Percentiles rank a stretch among this genome's conserved stretches.
phyloP scores from a whole-genome alignment of 2,113 vertebrate genomes.

The Saguinus midas region DNA sequence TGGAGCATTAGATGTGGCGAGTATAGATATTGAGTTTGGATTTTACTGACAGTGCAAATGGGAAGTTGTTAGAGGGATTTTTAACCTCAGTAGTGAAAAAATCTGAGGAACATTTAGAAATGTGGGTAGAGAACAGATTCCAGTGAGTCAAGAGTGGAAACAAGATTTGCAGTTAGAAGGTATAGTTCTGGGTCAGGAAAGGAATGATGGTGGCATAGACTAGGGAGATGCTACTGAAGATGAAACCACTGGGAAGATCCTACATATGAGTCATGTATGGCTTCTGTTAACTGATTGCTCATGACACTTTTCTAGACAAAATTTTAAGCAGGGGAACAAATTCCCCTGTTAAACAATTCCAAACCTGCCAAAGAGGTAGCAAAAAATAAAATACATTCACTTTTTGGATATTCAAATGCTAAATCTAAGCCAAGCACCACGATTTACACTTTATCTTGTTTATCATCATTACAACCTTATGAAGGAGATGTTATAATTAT shows the following conservation, averaged over 20 bases:
- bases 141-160: neutral
- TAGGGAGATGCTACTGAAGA: too few species aligned
- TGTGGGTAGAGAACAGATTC: neutral
- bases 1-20: neutral
- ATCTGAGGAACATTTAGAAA: slow-evolving; percentile 24
- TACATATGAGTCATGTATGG: neutral
- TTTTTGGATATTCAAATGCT: neutral
- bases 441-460: neutral
- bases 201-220: neutral
- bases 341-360: neutral
- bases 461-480: neutral
- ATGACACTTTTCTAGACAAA: neutral
- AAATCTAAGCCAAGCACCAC: neutral
- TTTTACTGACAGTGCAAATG: neutral
- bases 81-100: neutral
- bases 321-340: neutral
- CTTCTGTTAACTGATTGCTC: neutral
- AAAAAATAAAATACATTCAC: neutral
- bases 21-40: neutral
- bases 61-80: neutral
- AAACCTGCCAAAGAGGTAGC: neutral
- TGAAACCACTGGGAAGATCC: neutral
- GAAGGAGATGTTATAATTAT: neutral
- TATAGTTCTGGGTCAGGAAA: neutral
- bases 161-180: neutral